Evolutionary conservation across 2,113 vertebrate genomes (phyloP).

Genomic region (Eurypyga helias): DNA sequence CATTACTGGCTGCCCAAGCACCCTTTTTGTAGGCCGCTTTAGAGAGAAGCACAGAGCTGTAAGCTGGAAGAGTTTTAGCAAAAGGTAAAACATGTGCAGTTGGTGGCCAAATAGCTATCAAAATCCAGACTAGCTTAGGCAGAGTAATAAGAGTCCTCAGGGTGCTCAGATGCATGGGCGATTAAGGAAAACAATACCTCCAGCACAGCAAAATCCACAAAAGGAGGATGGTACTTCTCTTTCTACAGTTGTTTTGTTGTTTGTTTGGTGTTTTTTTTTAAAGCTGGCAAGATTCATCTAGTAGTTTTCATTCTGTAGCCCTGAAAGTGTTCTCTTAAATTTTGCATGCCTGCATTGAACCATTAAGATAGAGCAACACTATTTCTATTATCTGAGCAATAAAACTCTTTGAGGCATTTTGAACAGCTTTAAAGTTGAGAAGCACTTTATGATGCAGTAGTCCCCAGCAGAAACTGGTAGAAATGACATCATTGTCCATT

Average conservation of each 20-base stretch:
- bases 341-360: background rate
- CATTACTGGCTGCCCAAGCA: background rate
- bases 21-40: background rate
- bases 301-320: background rate
- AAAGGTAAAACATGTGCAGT: background rate
- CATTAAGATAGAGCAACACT: background rate
- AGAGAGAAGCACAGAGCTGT: background rate
- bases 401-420: background rate
- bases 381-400: background rate
- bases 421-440: background rate
- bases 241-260: background rate
- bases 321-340: background rate
- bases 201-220: background rate
- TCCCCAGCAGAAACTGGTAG: background rate
- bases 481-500: background rate
- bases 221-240: background rate
- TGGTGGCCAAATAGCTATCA: background rate
- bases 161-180: background rate
- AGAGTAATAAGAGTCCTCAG: background rate
- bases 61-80: background rate
- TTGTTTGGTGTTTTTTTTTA: background rate
- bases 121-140: background rate
- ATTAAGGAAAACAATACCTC: background rate
- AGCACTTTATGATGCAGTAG: background rate
- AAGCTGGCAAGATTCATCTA: background rate